These are phyloP conservation scores for Nemotelus nigrinus DNA, from an alignment of 2,888 invertebrate genomes.

Conservation along the genomic window DNA sequence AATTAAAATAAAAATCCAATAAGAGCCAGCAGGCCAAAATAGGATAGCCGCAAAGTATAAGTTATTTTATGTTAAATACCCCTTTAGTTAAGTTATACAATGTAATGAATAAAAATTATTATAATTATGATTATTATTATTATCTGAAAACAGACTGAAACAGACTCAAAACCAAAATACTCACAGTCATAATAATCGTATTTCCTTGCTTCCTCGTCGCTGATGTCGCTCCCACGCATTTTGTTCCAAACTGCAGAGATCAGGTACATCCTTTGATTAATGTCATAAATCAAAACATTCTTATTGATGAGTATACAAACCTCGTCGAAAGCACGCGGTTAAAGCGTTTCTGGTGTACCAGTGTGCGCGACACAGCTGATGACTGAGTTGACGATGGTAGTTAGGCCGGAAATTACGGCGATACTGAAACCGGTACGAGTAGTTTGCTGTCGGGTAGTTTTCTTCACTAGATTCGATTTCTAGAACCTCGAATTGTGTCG, in stretches of 20 bases:
- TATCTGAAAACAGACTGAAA: no score
- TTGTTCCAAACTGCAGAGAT: conserved; percentile 44
- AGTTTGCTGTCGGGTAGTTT: not conserved
- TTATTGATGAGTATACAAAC: conserved; percentile 17
- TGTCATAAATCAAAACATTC: conserved; percentile 8
- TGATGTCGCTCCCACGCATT: conserved; percentile 45
- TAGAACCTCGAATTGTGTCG: conserved; percentile 21
- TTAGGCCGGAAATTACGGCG: conserved; percentile 22
- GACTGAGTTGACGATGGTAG: conserved; percentile 21
- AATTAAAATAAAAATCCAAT: no score
- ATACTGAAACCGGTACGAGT: conserved; percentile 17
- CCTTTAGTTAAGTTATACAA: no score
- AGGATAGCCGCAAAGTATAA: no score
- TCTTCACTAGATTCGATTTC: conserved; percentile 38
- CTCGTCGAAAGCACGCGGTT: conserved; percentile 15
- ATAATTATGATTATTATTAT: no score
- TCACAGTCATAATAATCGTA: conserved; percentile 48
- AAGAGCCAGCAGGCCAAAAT: no score
- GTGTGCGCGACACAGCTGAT: conserved; percentile 12
- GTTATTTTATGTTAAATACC: no score
- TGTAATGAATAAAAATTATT: no score
- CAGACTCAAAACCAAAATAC: conserved; percentile 8
- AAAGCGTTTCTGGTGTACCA: conserved; percentile 26
- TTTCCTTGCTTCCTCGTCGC: conserved; percentile 38
- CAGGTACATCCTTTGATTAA: conserved; percentile 28